Percentiles rank a stretch among this genome's conserved stretches.
Conservation (phyloP, 2,888 invertebrate genomes). For the Caradrina kadenii region DNA sequence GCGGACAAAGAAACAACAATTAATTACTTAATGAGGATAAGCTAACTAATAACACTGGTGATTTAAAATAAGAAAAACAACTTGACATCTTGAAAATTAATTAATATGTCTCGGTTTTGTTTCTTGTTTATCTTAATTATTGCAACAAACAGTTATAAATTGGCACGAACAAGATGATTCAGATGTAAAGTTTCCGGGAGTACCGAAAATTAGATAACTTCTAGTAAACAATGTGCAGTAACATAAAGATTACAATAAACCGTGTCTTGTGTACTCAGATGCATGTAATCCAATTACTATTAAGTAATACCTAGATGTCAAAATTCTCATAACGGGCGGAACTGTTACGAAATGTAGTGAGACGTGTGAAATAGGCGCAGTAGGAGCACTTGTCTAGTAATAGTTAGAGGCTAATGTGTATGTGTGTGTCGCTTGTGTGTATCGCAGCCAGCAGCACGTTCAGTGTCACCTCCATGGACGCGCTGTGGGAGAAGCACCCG, state of each 20-base stretch:
- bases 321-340: constrained; percentile 43
- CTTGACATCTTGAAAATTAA: constrained; percentile 17
- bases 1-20: constrained; percentile 55
- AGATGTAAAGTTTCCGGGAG: constrained; percentile 8
- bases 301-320: constrained; percentile 49
- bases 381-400: constrained; percentile 70
- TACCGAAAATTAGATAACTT: constrained; percentile 39
- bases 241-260: constrained; percentile 43
- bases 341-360: constrained; percentile 50
- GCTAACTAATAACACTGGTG: constrained; percentile 55
- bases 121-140: constrained; percentile 6
- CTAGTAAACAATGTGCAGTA: constrained; percentile 31
- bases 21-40: constrained; percentile 53
- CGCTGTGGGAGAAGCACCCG: constrained; percentile 93
- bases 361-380: constrained; percentile 66
- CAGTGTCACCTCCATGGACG: constrained; percentile 93
- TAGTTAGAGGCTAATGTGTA: constrained; percentile 87
- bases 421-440: constrained; percentile 87
- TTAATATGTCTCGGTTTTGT: constrained; percentile 18
- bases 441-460: constrained; percentile 90
- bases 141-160: constrained; percentile 25
- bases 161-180: constrained; percentile 23
- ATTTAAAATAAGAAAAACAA: constrained; percentile 29
- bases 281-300: constrained; percentile 47
- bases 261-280: constrained; percentile 35